These are phyloP conservation scores for Fragum sueziense DNA, from an alignment of 2,888 invertebrate species.

Conservation along the genomic window DNA sequence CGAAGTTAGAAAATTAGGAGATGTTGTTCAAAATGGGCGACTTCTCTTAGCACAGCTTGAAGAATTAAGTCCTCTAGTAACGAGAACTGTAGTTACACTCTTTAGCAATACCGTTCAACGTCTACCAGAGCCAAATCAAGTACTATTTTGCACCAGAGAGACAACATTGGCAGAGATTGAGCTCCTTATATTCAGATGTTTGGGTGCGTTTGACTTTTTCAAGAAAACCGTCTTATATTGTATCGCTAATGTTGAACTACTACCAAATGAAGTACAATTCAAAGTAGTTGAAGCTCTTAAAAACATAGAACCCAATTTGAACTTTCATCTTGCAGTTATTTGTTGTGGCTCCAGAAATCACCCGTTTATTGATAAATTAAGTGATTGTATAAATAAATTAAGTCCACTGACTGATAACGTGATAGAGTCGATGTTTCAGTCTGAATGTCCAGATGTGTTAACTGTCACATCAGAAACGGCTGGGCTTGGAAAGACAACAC, in stretches of 20 bases:
- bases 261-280: slow-evolving; percentile 62
- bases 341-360: slow-evolving; percentile 63
- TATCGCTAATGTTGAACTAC: slow-evolving; percentile 63
- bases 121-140: slow-evolving; percentile 62
- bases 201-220: slow-evolving; percentile 23
- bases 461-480: slow-evolving; percentile 62
- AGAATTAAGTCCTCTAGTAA: slow-evolving; percentile 54
- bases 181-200: slow-evolving; percentile 60
- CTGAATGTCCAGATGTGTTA: slow-evolving; percentile 42
- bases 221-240: slow-evolving; percentile 46
- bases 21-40: slow-evolving; percentile 57
- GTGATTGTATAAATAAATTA: slow-evolving; percentile 26
- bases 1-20: slow-evolving; percentile 34
- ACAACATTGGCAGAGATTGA: slow-evolving; percentile 63
- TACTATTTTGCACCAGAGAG: slow-evolving; percentile 61
- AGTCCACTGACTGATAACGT: slow-evolving; percentile 42
- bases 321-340: slow-evolving; percentile 55
- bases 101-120: slow-evolving; percentile 57
- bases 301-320: slow-evolving; percentile 12
- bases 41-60: slow-evolving; percentile 59
- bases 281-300: slow-evolving; percentile 55
- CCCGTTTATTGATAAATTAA: slow-evolving; percentile 57
- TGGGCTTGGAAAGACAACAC: slow-evolving; percentile 64
- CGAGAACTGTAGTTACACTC: slow-evolving; percentile 59
- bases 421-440: slow-evolving; percentile 29